Percentiles rank a stretch among this genome's conserved stretches.
Evolutionary conservation across 2,113 vertebrate species (phyloP).

Genomic region (Engraulis encrasicolus): DNA sequence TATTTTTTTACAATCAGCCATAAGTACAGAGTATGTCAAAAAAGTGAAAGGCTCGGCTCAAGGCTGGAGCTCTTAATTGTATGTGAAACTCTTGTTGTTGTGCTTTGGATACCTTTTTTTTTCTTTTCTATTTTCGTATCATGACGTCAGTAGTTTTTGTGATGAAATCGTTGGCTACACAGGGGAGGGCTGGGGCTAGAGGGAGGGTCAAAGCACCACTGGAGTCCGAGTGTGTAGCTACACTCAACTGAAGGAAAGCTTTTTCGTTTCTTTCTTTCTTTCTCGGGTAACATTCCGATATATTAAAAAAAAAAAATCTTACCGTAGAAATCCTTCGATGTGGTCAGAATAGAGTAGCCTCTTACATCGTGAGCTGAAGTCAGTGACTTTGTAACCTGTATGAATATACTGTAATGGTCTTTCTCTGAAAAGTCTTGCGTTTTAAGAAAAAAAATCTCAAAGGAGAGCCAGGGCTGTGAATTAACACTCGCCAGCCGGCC

Average conservation of each 20-base stretch:
- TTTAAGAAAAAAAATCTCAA: background rate
- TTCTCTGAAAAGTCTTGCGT: slow-evolving; percentile 2
- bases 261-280: background rate
- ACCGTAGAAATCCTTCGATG: slow-evolving; percentile 13
- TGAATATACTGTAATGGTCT: slow-evolving; percentile 1
- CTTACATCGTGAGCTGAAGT: background rate
- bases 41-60: slow-evolving; percentile 54
- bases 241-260: slow-evolving; percentile 48
- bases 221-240: slow-evolving; percentile 73
- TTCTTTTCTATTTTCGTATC: slow-evolving; percentile 23
- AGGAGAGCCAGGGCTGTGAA: background rate
- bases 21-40: slow-evolving; percentile 81
- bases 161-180: slow-evolving; percentile 63
- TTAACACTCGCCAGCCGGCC: too few relatives aligned
- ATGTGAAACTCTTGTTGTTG: slow-evolving; percentile 41
- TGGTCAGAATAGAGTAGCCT: slow-evolving; percentile 10
- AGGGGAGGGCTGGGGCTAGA: slow-evolving; percentile 73
- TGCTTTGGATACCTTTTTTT: slow-evolving; percentile 26
- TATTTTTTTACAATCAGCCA: slow-evolving; percentile 74
- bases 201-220: background rate
- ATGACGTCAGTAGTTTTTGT: slow-evolving; percentile 38
- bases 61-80: slow-evolving; percentile 60
- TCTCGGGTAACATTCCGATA: slow-evolving; percentile 19
- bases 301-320: too few relatives aligned
- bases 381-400: slow-evolving; percentile 8